Conservation (phyloP, 2,797 vertebrate genomes). For the Gobionotothen gibberifrons region DNA sequence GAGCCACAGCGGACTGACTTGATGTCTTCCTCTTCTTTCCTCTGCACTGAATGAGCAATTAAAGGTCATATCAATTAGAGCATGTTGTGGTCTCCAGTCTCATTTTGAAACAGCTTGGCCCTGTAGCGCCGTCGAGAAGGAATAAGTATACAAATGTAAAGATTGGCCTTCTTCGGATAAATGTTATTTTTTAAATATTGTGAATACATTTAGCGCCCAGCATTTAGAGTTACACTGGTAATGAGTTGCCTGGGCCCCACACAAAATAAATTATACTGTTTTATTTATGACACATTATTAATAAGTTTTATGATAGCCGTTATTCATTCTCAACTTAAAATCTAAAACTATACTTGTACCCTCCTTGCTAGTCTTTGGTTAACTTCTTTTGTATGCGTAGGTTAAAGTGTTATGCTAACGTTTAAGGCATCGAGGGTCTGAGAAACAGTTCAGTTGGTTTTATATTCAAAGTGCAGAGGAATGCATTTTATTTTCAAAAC, state of each 20-base stretch:
- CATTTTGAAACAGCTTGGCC: slow-evolving; percentile 85
- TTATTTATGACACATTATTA: slow-evolving; percentile 6
- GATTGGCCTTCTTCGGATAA: slow-evolving; percentile 44
- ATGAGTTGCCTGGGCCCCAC: slow-evolving; percentile 34
- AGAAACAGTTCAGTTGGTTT: slow-evolving; percentile 4
- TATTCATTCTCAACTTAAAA: slow-evolving; percentile 4
- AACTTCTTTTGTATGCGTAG: background rate
- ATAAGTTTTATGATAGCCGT: slow-evolving; percentile 13
- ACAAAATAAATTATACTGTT: slow-evolving; percentile 14
- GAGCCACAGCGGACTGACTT: slow-evolving; percentile 84
- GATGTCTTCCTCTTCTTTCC: slow-evolving; percentile 86
- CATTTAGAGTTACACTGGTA: slow-evolving; percentile 25
- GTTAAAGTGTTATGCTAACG: slow-evolving; percentile 16
- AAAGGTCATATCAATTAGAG: slow-evolving; percentile 91
- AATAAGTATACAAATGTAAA: slow-evolving; percentile 74
- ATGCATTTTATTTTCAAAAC: slow-evolving; percentile 26
- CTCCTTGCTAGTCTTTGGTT: slow-evolving; percentile 16
- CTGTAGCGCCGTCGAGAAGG: slow-evolving; percentile 73
- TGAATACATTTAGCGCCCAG: slow-evolving; percentile 22
- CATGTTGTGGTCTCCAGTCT: slow-evolving; percentile 86
- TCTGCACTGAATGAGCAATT: slow-evolving; percentile 86
- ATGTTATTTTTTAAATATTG: slow-evolving; percentile 48
- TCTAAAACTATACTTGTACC: slow-evolving; percentile 2
- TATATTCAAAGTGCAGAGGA: background rate
- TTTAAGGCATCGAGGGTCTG: background rate